Evolutionary conservation across 2,113 vertebrate species (phyloP), one percentile per base, ranked within the genome.

Genomic region (Pygoscelis adeliae): DNA sequence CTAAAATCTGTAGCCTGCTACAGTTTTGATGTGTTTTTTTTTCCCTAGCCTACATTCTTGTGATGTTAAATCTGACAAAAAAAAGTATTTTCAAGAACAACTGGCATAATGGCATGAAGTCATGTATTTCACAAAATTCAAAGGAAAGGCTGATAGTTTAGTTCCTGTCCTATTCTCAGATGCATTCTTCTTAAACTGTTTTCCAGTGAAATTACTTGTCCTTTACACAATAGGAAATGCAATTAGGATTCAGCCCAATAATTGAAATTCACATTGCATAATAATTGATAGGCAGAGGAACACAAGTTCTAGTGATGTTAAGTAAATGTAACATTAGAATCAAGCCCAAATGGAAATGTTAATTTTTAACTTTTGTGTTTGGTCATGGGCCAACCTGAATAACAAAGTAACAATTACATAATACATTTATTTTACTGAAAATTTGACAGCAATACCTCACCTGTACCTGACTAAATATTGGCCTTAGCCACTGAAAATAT

Each of bases 401-500:
- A 44, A 40, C 4, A 52, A 70, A 66, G 52, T 46, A 77, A 58
- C 10, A 36, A 12, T 71, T 84, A 18, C 13, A 16, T 22, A 77
- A 86, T 56, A 17, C 7, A 49, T 30, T 29, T 72, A 11, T 44
- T 84, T 20, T 55, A 30, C 16, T 71, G 53, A 56, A 76, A 79
- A 83, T 32, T 16, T 87, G 44, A 59, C 42, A 82, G 44, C 36
- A 71, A 59, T 83, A 89, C 94, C 98, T 98, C 76, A 99, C 99
- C 93, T 98, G 98, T 96, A 99, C 99, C 95, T 99, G 98, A 96
- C 97, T 98, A 98, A 78, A 98, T 59, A 46, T 97, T 98, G 44
- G 98, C 98, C 95, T 97, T 97, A 90, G 98, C 96, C 86, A 98
- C 94, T 49, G 96, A 94, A 77, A 99, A 97, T 79, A 99, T 44